Evolutionary conservation across 2,888 invertebrate species (phyloP), one percentile per base, ranked within the genome.

Genomic region (Liopterus haemorrhoidalis): DNA sequence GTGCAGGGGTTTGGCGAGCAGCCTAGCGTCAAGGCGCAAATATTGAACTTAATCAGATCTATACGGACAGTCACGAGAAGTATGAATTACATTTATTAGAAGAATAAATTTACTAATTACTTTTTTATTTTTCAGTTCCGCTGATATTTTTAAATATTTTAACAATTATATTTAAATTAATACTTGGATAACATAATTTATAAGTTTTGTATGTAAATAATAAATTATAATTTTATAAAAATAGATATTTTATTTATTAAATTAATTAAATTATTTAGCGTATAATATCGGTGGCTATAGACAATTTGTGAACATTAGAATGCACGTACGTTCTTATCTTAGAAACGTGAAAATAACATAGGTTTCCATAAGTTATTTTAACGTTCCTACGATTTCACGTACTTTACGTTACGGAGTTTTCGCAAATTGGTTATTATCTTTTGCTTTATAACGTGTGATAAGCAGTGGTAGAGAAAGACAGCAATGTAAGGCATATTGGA

Each of bases 61-160:
- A 93, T 97, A 53, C 76, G 95, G 60, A 97, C 95, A 46, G 96
- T 97, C n/a, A 90, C 92, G 61, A 84, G 94, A 77, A 90, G 97
- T 97, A 77, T 81, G 84, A n/a, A n/a, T n/a, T 79, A 55, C 49
- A 11, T 31, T 33, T 9, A 31, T 38, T 38, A 40, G 2, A 18
- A 38, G 36, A 15, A 21, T 31, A 20, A 5, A 15, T 35, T 15
- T 35, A 19, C 21, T 2, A 2, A 21, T 55, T 21, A 44, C 33
- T 54, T 53, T 53, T 60, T 68, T 72, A 67, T 70, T 60, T 89
- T 89, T 61, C 86, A 96, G 95, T 96, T 78, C 96, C 96, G 8
- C 71, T 96, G 52, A 94, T 96, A 67, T 81, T 92, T 56, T 73
- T 96, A 45, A 96, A 96, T 65, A 75, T 90, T 56, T 62, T 91